phyloP scores from a whole-genome alignment of 1,140 invertebrate species.

The Paraescarpia echinospica region DNA sequence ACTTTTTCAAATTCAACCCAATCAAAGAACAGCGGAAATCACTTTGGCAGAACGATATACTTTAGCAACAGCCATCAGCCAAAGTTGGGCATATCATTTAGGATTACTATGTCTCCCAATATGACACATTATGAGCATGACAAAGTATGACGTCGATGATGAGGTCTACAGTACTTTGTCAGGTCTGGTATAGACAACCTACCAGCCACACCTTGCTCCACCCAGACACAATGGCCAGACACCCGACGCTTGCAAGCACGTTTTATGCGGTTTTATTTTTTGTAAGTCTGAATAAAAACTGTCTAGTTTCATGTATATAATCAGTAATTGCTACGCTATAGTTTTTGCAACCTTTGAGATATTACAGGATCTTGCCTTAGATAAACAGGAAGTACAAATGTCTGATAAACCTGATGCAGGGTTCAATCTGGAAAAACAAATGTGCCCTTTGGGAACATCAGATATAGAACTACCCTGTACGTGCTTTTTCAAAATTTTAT shows the following conservation, averaged over 20 bases:
- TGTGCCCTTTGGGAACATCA: too few relatives aligned
- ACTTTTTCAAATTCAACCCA: not conserved
- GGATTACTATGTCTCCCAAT: not conserved
- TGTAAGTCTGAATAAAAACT: not conserved
- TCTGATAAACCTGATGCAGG: too few relatives aligned
- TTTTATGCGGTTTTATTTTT: not conserved
- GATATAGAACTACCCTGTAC: too few relatives aligned
- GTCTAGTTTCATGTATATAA: too few relatives aligned
- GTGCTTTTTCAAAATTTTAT: too few relatives aligned
- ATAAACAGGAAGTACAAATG: too few relatives aligned
- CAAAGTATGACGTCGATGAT: not conserved
- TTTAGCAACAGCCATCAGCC: not conserved
- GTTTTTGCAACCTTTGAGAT: too few relatives aligned
- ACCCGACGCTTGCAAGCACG: not conserved
- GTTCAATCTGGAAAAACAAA: too few relatives aligned
- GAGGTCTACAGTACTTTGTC: not conserved
- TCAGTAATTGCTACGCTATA: too few relatives aligned
- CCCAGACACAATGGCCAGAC: not conserved
- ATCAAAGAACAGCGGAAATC: not conserved
- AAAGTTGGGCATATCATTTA: not conserved
- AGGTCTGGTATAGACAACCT: not conserved
- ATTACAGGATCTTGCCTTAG: too few relatives aligned
- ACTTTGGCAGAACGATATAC: not conserved
- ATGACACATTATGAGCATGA: not conserved
- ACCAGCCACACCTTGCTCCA: not conserved